Conservation (phyloP, 2,797 vertebrate genomes). For the Trematomus bernacchii region DNA sequence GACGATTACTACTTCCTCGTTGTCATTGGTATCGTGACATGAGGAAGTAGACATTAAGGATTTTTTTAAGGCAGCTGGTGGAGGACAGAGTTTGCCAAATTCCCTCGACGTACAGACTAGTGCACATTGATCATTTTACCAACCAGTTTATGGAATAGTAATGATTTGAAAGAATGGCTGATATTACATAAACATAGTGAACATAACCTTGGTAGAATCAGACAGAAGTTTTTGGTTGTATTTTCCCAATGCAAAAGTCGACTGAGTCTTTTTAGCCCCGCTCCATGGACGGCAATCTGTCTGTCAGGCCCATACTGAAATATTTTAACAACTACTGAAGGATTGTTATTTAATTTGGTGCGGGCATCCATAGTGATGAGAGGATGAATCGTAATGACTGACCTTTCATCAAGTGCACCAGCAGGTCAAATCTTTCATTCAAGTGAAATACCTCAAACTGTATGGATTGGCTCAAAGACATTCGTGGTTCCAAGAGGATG, state of each 20-base stretch:
- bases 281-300: constrained; percentile 14
- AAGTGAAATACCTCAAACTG: constrained; percentile 18
- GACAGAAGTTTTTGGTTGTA: not conserved
- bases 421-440: constrained; percentile 8
- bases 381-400: constrained; percentile 10
- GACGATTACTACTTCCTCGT: constrained; percentile 43
- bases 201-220: constrained; percentile 27
- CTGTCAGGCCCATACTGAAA: constrained; percentile 9
- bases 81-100: constrained; percentile 59
- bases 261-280: constrained; percentile 38
- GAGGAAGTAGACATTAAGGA: constrained; percentile 49
- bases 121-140: constrained; percentile 67
- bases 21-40: constrained; percentile 60
- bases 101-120: constrained; percentile 39
- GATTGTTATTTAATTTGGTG: constrained; percentile 5
- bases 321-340: constrained; percentile 14
- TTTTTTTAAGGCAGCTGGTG: constrained; percentile 45
- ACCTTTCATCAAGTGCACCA: not conserved
- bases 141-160: constrained; percentile 63
- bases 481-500: not conserved
- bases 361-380: not conserved
- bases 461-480: not conserved
- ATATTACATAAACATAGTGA: constrained; percentile 65
- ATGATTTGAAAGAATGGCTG: constrained; percentile 63
- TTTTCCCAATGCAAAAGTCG: constrained; percentile 51